Base-by-base conservation (phyloP, 2,797 vertebrate species). In the Ceyx erithaca region DNA sequence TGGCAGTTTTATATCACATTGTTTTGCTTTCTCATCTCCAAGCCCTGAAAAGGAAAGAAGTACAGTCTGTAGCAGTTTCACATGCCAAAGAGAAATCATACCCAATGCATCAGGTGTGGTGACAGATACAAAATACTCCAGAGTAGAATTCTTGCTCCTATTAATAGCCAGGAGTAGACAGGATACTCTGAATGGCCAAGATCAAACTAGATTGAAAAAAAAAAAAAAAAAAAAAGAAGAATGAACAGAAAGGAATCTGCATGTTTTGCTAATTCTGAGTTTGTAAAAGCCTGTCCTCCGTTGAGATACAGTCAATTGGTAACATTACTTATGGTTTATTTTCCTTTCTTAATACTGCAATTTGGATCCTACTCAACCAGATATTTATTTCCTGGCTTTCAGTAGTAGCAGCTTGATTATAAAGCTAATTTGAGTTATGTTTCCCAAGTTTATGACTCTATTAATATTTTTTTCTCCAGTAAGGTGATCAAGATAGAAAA, bases 121-220 rank as follows among this genome's bases (percentile, higher is more conserved):
- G 95, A 94, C 91, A 92, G 91, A 92, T 37, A 62, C 9, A 87
- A 80, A 96, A 93, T 83, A 93, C 80, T 91, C 66, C 72, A 81
- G 91, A 91, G 82, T 77, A 88, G 54, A 86, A 57, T 73, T 84
- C 22, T 70, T 61, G 23, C 57, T 89, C 33, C 87, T 94, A n/a
- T 90, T 88, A 92, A 84, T 95, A 96, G 57, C 70, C 55, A 67
- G 63, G 41, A 61, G 49, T 90, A 89, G 71, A 84, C 80, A 72
- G 55, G 70, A 93, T 94, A 92, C 35, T 87, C 76, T 87, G 81
- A 94, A 95, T 95, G 93, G 62, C 76, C 25, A 57, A 71, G 75
- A 90, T 87, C 30, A 95, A 89, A 66, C 26, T 51, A 41, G 54
- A 6, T 40, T 40, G 3, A 40, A 40, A 40, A 40, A 40, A 40